Evolutionary conservation across 1,140 invertebrate genomes (phyloP).

Genomic region (Drosophila auraria): DNA sequence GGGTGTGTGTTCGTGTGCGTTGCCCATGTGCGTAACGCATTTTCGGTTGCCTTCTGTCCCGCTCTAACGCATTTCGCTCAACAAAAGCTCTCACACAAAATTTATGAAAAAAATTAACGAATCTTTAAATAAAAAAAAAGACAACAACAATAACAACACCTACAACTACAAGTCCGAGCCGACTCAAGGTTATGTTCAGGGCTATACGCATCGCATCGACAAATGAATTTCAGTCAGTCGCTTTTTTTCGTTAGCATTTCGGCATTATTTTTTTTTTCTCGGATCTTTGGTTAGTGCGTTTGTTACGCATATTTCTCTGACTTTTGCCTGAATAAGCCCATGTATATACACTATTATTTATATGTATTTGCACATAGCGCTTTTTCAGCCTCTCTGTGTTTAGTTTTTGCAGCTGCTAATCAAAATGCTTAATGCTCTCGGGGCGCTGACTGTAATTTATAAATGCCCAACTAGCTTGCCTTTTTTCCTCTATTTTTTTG

Average conservation of each 20-base stretch:
- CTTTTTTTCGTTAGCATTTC: conserved; percentile 43
- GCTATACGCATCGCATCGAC: conserved; percentile 81
- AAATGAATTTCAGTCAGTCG: conserved; percentile 65
- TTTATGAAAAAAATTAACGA: conserved; percentile 76
- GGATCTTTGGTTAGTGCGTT: conserved; percentile 70
- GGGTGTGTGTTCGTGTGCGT: conserved; percentile 22
- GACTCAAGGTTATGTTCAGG: conserved; percentile 84
- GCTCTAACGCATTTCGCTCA: conserved; percentile 70
- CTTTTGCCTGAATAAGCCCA: conserved; percentile 9
- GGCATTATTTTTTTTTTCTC: conserved; percentile 22
- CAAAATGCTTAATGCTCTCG: conserved; percentile 75
- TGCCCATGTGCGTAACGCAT: conserved; percentile 76
- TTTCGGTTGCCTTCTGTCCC: conserved; percentile 53
- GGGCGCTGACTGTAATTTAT: conserved; percentile 71
- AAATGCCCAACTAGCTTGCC: conserved; percentile 60
- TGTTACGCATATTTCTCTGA: conserved; percentile 64
- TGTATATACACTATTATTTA: not conserved
- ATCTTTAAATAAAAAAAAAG: conserved; percentile 77
- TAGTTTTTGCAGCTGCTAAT: conserved; percentile 78
- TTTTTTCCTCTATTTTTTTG: conserved; percentile 19
- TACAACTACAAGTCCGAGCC: conserved; percentile 37
- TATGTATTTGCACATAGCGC: conserved; percentile 2
- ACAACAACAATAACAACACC: conserved; percentile 23
- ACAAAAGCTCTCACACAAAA: conserved; percentile 57
- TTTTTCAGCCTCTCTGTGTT: conserved; percentile 35